Conservation (phyloP, 2,888 invertebrate genomes). For the Lepidonotus clava region DNA sequence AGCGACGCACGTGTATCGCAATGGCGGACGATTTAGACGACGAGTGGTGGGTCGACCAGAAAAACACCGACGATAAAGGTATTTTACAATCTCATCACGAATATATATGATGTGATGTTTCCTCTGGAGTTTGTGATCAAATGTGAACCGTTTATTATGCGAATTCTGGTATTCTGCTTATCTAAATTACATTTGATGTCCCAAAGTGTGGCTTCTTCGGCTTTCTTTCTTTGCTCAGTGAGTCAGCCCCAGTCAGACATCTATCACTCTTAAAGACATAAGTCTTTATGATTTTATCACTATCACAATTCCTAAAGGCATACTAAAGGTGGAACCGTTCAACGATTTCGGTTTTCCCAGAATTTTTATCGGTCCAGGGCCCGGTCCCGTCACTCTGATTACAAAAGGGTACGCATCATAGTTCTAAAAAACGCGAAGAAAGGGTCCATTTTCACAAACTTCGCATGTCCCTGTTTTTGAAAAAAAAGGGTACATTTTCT, state of each 20-base stretch:
- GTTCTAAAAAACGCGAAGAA: not conserved
- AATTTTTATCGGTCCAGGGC: not conserved
- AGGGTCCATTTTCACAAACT: not conserved
- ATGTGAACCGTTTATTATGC: not conserved
- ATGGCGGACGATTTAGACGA: constrained; percentile 57
- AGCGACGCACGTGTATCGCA: too few species aligned
- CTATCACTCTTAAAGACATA: too few species aligned
- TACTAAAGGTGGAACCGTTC: too few species aligned
- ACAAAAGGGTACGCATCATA: not conserved
- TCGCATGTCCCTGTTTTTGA: not conserved
- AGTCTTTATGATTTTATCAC: too few species aligned
- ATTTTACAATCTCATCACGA: too few species aligned
- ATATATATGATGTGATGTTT: too few species aligned
- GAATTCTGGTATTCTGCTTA: not conserved
- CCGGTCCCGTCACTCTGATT: not conserved
- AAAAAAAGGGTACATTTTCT: too few species aligned
- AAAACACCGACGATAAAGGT: not conserved
- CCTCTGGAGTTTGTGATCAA: not conserved
- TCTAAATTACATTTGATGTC: not conserved
- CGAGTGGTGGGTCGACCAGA: constrained; percentile 55
- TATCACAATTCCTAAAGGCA: too few species aligned
- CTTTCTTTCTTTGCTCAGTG: not conserved
- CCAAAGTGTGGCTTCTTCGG: not conserved
- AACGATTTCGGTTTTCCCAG: too few species aligned
- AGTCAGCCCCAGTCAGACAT: too few species aligned